phyloP scores from a whole-genome alignment of 2,113 vertebrate genomes.

The Psittacara wagleri region DNA sequence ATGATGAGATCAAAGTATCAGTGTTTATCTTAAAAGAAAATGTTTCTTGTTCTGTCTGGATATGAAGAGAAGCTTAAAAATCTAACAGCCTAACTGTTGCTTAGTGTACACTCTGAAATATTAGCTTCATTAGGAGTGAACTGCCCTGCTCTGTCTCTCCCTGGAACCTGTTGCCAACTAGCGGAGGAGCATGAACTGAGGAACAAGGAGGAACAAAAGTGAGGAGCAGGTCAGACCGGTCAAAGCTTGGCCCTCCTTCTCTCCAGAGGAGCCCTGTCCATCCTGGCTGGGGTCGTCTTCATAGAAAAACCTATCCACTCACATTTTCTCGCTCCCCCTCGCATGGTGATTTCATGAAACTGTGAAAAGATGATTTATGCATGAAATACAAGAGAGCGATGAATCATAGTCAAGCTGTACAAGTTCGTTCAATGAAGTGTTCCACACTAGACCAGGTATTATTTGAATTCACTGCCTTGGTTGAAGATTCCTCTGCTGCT shows the following conservation, averaged over 20 bases:
- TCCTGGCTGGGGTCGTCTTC: not conserved
- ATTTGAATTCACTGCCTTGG: not conserved
- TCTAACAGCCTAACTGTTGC: not conserved
- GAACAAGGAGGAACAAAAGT: not conserved
- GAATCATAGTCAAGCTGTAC: slow-evolving; percentile 1
- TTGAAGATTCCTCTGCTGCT: not conserved
- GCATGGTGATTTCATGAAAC: not conserved
- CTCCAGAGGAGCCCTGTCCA: not conserved
- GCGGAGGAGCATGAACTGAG: not conserved
- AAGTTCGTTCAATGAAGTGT: not conserved
- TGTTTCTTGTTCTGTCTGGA: rapidly evolving
- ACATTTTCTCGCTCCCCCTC: not conserved
- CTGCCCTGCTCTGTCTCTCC: not conserved
- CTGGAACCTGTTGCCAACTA: not conserved
- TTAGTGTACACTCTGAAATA: not conserved
- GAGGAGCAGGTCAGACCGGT: not conserved
- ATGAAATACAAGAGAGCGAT: not conserved
- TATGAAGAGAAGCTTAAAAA: not conserved
- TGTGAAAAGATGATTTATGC: not conserved
- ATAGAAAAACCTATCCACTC: not conserved
- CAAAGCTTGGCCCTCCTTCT: not conserved
- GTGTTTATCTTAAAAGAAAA: not conserved
- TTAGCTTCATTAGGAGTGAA: not conserved
- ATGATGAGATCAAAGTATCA: not conserved
- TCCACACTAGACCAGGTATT: not conserved